A percentile compares a stretch with the other conserved stretches of the same genome.
Conservation (phyloP, 2,113 vertebrate species). For the Neolamprologus tretocephalus region DNA sequence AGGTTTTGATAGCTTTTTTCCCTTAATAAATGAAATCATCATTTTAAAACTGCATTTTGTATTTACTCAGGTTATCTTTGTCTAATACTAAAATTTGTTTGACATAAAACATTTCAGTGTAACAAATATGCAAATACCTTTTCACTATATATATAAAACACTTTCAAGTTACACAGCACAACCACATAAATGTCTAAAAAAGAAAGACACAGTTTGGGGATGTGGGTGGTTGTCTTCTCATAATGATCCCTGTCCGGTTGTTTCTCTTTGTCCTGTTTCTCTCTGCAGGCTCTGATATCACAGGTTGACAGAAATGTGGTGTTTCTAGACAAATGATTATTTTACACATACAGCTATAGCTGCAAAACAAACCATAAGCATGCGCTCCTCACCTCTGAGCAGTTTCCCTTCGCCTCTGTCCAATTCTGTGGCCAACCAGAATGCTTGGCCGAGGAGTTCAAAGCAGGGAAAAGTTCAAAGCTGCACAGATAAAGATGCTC, state of each 20-base stretch:
- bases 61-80: neutral
- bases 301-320: constrained; percentile 77
- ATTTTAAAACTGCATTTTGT: neutral
- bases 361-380: neutral
- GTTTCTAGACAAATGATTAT: constrained; percentile 7
- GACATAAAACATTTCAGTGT: neutral
- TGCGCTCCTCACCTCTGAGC: neutral
- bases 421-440: neutral
- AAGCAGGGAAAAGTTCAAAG: constrained; percentile 39
- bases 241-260: constrained; percentile 59
- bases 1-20: neutral
- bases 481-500: constrained; percentile 11
- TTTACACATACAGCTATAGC: neutral
- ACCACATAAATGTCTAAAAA: neutral
- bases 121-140: neutral
- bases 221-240: neutral
- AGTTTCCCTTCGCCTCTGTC: neutral
- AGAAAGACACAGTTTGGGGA: neutral
- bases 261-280: constrained; percentile 73
- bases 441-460: constrained; percentile 12
- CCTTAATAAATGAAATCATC: neutral
- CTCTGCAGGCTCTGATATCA: constrained; percentile 74
- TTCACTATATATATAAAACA: neutral
- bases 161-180: neutral
- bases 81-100: neutral